A percentile compares a stretch with the other conserved stretches of the same genome.
phyloP scores from a whole-genome alignment of 2,113 vertebrate genomes.

The Holacanthus passer region DNA sequence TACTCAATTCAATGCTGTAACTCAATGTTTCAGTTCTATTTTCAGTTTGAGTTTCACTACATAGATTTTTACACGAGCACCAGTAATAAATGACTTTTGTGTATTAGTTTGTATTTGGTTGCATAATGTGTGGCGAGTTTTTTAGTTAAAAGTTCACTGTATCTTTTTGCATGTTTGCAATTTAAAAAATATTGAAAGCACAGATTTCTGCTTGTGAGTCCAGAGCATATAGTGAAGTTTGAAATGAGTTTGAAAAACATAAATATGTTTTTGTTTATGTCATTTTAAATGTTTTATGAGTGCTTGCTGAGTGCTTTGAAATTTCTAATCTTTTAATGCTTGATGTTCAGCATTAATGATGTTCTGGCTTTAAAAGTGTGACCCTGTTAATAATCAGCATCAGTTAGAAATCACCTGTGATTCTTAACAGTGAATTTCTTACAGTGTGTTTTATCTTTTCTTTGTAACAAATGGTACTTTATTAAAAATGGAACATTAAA shows the following conservation, averaged over 20 bases:
- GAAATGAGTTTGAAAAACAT: background rate
- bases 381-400: background rate
- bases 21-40: background rate
- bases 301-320: background rate
- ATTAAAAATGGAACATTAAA: background rate
- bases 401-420: background rate
- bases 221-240: background rate
- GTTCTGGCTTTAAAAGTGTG: background rate
- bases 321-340: background rate
- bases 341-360: background rate
- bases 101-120: background rate
- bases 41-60: background rate
- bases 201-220: background rate
- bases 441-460: background rate
- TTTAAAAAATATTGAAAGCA: background rate
- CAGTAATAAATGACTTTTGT: background rate
- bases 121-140: background rate
- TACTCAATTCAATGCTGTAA: background rate
- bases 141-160: background rate
- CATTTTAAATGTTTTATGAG: constrained; percentile 21
- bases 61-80: background rate
- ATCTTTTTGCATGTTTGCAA: background rate
- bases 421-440: background rate
- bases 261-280: constrained; percentile 23
- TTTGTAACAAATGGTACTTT: background rate